Evolutionary conservation across 2,113 vertebrate genomes (phyloP).

Genomic region (Nipponia nippon): DNA sequence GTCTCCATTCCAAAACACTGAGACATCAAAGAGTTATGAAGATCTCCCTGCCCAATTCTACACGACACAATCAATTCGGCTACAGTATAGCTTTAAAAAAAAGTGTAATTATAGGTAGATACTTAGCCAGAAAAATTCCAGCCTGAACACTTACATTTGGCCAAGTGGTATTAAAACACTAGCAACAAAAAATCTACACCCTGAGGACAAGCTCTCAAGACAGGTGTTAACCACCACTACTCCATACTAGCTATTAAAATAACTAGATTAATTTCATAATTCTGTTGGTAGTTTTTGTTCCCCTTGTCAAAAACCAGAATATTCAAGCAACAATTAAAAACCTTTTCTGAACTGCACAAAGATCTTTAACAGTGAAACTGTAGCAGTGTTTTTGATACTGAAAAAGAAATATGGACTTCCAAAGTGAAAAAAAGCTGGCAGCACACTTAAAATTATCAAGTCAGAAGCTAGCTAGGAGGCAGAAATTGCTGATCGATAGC

Average conservation of each 20-base stretch:
- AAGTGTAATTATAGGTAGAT: not conserved
- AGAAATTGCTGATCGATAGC: not conserved
- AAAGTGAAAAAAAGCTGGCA: not conserved
- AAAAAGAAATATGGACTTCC: rapidly evolving
- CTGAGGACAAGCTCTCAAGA: not conserved
- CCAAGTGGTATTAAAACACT: not conserved
- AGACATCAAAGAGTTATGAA: not conserved
- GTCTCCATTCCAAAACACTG: not conserved
- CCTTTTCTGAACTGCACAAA: not conserved
- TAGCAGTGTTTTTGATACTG: not conserved
- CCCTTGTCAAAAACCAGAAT: not conserved
- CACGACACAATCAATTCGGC: not conserved
- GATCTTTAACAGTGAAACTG: not conserved
- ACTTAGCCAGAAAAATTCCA: not conserved
- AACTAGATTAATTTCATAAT: not conserved
- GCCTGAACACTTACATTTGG: not conserved
- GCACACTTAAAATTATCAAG: not conserved
- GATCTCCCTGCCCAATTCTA: not conserved
- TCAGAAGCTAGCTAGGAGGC: not conserved
- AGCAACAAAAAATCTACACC: not conserved
- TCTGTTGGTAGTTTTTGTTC: not conserved
- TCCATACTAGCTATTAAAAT: not conserved
- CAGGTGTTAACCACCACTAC: not conserved
- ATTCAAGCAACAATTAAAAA: not conserved
- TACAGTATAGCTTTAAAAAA: not conserved